Evolutionary conservation across 2,113 vertebrate species (phyloP).

Genomic region (Neopipo cinnamomea): DNA sequence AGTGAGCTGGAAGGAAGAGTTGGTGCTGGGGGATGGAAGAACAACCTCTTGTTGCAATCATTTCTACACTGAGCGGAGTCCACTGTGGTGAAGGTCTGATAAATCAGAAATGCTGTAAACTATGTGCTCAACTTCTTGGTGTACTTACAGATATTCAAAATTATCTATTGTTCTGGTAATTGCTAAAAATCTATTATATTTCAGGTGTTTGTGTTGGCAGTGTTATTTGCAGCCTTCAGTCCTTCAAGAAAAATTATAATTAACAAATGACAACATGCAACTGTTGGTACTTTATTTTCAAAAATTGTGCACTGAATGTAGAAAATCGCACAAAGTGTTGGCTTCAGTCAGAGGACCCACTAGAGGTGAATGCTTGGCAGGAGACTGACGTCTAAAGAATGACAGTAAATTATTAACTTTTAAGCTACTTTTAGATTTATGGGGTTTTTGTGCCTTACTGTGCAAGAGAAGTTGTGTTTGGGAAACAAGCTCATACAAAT

Average conservation of each 20-base stretch:
- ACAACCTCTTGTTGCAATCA: not conserved
- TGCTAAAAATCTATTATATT: constrained; percentile 14
- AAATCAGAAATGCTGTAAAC: constrained; percentile 3
- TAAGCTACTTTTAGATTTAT: not conserved
- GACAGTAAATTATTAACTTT: not conserved
- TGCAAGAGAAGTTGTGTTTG: not conserved
- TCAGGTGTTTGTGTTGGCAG: constrained; percentile 8
- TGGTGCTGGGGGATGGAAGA: not conserved
- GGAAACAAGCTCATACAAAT: not conserved
- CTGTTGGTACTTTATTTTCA: not conserved
- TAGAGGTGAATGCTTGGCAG: not conserved
- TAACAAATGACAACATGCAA: not conserved
- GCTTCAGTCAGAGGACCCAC: not conserved
- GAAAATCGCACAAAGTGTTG: not conserved
- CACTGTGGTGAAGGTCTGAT: not conserved
- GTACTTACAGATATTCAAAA: constrained; percentile 35
- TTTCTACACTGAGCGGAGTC: not conserved
- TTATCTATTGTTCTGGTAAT: constrained; percentile 1
- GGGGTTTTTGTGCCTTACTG: not conserved
- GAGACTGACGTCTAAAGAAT: not conserved
- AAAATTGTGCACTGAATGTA: not conserved
- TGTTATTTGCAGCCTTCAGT: constrained; percentile 31
- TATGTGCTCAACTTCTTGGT: not conserved
- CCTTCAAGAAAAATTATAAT: constrained; percentile 38
- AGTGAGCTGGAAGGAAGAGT: not conserved